phyloP scores from a whole-genome alignment of 2,797 vertebrate genomes.

The Lutjanus campechanus region DNA sequence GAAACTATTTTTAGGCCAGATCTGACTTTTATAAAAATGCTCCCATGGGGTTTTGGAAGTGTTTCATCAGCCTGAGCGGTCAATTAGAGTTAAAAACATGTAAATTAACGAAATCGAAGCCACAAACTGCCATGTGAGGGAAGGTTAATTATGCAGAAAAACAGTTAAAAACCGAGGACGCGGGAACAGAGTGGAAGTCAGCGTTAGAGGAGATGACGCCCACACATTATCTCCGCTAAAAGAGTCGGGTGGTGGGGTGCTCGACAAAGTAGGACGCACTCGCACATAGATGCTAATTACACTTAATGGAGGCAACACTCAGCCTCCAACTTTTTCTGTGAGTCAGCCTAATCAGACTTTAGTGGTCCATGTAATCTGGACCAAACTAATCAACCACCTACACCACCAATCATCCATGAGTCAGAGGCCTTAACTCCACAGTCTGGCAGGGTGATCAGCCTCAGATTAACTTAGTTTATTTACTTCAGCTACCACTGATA shows the following conservation, averaged over 20 bases:
- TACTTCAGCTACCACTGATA: neutral
- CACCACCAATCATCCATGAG: conserved; percentile 40
- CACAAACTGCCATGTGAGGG: conserved; percentile 11
- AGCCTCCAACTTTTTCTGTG: conserved; percentile 34
- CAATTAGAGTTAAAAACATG: conserved; percentile 47
- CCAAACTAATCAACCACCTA: conserved; percentile 55
- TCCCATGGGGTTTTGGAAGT: conserved; percentile 8
- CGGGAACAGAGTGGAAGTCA: conserved; percentile 1
- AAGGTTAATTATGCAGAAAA: conserved; percentile 55
- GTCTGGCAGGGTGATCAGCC: conserved; percentile 12
- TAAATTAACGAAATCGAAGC: conserved; percentile 34
- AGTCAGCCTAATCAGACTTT: conserved; percentile 54
- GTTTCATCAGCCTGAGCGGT: conserved; percentile 25
- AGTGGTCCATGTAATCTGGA: conserved; percentile 50
- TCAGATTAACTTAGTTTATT: neutral
- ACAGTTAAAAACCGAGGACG: neutral
- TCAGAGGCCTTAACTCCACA: conserved; percentile 23
- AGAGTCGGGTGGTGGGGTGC: neutral
- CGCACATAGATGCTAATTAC: conserved; percentile 32
- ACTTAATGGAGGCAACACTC: conserved; percentile 40
- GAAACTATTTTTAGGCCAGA: neutral
- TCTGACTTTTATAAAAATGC: conserved; percentile 5
- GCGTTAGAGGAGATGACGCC: conserved; percentile 30
- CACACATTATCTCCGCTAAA: neutral
- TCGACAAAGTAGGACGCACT: conserved; percentile 18